Percentiles rank a stretch among this genome's conserved stretches.
Evolutionary conservation across 1,140 invertebrate species (phyloP).

Genomic region (Drosophila miranda): DNA sequence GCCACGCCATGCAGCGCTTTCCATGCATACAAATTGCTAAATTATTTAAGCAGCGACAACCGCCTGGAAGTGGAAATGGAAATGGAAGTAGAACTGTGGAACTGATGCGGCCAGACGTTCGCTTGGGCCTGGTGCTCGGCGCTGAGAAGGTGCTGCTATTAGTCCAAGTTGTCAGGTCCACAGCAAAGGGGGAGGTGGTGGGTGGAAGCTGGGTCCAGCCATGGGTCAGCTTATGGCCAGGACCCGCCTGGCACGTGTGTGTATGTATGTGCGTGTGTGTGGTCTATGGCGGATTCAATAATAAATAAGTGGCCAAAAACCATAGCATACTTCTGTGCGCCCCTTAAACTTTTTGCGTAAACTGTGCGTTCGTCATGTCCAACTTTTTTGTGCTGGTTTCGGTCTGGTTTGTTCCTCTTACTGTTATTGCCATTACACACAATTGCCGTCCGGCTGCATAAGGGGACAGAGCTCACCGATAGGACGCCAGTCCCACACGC

Average conservation of each 20-base stretch:
- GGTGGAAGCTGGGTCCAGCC: not conserved
- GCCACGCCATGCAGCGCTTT: constrained; percentile 62
- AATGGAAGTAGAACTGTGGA: not conserved
- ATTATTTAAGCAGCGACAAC: constrained; percentile 70
- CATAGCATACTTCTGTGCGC: constrained; percentile 68
- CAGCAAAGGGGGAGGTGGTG: not conserved
- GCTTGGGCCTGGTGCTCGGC: too few relatives aligned
- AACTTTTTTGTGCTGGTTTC: constrained; percentile 25
- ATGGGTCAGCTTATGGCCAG: constrained; percentile 44
- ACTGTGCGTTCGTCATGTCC: constrained; percentile 60
- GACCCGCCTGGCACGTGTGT: constrained; percentile 39
- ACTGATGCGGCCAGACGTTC: not conserved
- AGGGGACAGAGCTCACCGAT: not conserved
- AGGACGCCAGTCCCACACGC: not conserved
- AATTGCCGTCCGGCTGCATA: constrained; percentile 28
- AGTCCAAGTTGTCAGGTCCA: constrained; percentile 64
- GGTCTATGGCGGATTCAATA: constrained; percentile 51
- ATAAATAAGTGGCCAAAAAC: constrained; percentile 75
- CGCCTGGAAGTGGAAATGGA: constrained; percentile 4
- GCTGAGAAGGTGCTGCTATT: constrained; percentile 56
- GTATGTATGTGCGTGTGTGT: constrained; percentile 20
- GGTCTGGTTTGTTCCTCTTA: not conserved
- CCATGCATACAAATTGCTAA: constrained; percentile 80
- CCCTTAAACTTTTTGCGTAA: constrained; percentile 71
- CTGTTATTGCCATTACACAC: constrained; percentile 36